Evolutionary conservation across 2,113 vertebrate species (phyloP).

Genomic region (Platichthys stellatus): DNA sequence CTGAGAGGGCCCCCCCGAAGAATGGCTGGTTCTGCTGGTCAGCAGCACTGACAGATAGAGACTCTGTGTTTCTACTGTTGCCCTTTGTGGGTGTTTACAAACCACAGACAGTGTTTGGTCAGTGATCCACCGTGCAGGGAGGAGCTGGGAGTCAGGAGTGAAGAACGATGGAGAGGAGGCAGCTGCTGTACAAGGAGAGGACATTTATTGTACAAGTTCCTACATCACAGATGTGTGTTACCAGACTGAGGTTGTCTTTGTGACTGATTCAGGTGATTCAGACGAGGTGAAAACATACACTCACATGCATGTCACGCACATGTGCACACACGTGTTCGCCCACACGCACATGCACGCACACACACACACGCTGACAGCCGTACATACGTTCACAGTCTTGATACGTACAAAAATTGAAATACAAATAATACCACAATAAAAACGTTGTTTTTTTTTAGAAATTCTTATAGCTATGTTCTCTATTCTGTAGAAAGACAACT

Average conservation of each 20-base stretch:
- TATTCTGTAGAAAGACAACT: constrained; percentile 80
- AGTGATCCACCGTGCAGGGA: neutral
- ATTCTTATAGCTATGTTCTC: constrained; percentile 75
- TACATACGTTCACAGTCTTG: constrained; percentile 75
- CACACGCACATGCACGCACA: constrained; percentile 22
- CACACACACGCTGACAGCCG: constrained; percentile 44
- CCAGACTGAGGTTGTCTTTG: constrained; percentile 47
- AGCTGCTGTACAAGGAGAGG: constrained; percentile 72
- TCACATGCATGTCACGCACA: constrained; percentile 67
- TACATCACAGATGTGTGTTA: constrained; percentile 75
- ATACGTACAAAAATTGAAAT: constrained; percentile 79
- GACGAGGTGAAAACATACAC: constrained; percentile 71
- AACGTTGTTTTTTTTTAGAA: constrained; percentile 74
- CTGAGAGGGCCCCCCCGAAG: too few relatives aligned
- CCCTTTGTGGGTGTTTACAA: too few relatives aligned
- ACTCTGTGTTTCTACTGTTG: too few relatives aligned
- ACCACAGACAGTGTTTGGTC: too few relatives aligned
- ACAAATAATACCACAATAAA: constrained; percentile 79
- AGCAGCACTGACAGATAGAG: too few relatives aligned
- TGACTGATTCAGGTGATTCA: constrained; percentile 70
- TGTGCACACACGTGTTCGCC: constrained; percentile 40
- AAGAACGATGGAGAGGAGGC: constrained; percentile 18
- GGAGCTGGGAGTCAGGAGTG: neutral
- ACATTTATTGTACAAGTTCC: constrained; percentile 75
- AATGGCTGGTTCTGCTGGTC: too few relatives aligned